Evolutionary conservation across 2,888 invertebrate species (phyloP), one percentile per base, ranked within the genome.

Genomic region (Shargacucullia verbasci): DNA sequence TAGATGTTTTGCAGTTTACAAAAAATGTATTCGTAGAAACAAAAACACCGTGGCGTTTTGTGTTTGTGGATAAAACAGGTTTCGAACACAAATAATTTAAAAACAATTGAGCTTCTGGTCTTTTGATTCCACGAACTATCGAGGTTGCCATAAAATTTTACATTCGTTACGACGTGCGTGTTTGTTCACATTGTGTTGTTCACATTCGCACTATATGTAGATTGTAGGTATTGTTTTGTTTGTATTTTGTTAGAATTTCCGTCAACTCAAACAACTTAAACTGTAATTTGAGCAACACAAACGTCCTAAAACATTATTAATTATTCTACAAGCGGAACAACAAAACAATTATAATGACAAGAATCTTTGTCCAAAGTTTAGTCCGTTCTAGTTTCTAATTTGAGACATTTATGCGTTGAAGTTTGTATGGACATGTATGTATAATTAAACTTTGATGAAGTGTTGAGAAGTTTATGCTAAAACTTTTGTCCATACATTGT

Each of bases 371-470:
- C 43, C 40, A 15, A 49, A 66, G 41, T 43, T 45, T 43, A 33
- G 55, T 59, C 48, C 29, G 56, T 29, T 5, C 34, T 37, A 48
- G 34, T 59, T 55, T 58, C 49, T 66, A 68, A 70, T 68, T 75
- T 37, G 37, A 59, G 59, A 63, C 53, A 67, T 59, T 62, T 69
- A 66, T 50, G 65, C 40, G 20, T 20, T 20, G 20, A 55, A 43
- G 57, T 55, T 61, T 66, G 66, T 56, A 50, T 47, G 14, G 20
- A 33, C 39, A 44, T 43, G 59, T 60, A 65, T 53, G 73, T 65
- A 70, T 64, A 61, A 70, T 70, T 67, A 54, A 67, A 69, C 49
- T 66, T 58, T 52, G 53, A 63, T 56, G 39, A 46, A 48, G 65
- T 49, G 49, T 72, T 20, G 20, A 3, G 20, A 20, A 20, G 20